Conservation (phyloP, 2,113 vertebrate genomes). For the Rhinichthys klamathensis region DNA sequence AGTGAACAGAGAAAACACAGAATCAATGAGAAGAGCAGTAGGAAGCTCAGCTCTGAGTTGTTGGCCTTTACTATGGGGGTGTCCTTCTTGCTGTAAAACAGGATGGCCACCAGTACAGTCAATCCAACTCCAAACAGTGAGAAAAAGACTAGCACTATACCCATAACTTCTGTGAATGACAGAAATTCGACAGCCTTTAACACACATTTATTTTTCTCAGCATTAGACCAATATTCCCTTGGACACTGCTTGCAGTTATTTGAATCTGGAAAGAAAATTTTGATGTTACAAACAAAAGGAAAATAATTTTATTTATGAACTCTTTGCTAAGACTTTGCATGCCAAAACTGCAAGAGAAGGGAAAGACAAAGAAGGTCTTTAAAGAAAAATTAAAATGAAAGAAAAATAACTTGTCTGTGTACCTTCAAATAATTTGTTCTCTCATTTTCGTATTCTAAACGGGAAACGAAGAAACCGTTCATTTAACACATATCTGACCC, state of each 20-base stretch:
- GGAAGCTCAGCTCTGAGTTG: background rate
- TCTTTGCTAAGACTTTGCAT: conserved; percentile 54
- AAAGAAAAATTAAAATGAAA: conserved; percentile 21
- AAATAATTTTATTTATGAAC: conserved; percentile 3
- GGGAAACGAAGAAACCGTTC: too few species aligned
- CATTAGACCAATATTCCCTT: background rate
- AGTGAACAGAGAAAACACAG: background rate
- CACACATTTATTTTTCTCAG: conserved; percentile 15
- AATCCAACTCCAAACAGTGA: conserved; percentile 2
- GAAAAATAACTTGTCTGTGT: too few species aligned
- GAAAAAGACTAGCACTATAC: background rate
- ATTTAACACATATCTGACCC: too few species aligned
- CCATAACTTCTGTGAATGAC: conserved; percentile 5
- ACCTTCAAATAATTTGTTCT: too few species aligned
- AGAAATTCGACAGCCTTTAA: conserved; percentile 1
- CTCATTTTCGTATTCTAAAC: too few species aligned
- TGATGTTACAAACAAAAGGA: background rate
- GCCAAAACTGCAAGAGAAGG: conserved; percentile 49
- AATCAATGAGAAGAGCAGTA: background rate
- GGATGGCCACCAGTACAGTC: background rate
- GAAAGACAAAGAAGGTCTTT: conserved; percentile 46
- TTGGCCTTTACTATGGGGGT: conserved; percentile 11
- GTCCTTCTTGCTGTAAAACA: conserved; percentile 33
- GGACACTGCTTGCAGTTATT: conserved; percentile 65
- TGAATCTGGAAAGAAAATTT: background rate